Conservation (phyloP, 1,140 invertebrate genomes). For the Phenacoccus solenopsis region DNA sequence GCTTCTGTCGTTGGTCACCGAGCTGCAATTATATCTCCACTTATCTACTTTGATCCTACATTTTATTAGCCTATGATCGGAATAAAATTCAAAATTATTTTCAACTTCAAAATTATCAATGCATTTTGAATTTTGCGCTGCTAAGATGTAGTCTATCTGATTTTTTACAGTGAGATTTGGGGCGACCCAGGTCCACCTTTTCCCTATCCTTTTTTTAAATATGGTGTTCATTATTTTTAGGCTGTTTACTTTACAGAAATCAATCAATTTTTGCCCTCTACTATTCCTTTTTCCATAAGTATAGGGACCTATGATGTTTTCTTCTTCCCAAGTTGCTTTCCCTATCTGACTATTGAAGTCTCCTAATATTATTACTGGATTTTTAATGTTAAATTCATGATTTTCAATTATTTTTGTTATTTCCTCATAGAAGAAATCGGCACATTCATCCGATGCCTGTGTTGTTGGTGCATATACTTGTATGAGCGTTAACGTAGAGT, state of each 20-base stretch:
- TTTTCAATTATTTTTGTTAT: background rate
- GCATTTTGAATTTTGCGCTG: too few species aligned
- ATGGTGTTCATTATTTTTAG: background rate
- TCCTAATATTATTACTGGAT: background rate
- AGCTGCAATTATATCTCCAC: too few species aligned
- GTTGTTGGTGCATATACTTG: slow-evolving; percentile 19
- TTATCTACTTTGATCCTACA: background rate
- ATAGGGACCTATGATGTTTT: background rate
- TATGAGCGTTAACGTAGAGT: background rate
- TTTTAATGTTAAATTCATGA: background rate
- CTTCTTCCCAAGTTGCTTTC: too few species aligned
- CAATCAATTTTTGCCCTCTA: background rate
- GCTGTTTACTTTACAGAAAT: background rate
- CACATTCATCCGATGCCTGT: background rate
- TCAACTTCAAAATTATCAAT: background rate
- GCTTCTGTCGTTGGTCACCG: too few species aligned
- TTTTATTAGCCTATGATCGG: slow-evolving; percentile 1
- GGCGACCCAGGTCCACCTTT: slow-evolving; percentile 8
- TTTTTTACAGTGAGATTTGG: background rate
- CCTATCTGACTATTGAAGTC: too few species aligned
- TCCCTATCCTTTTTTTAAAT: background rate
- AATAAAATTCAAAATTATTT: background rate
- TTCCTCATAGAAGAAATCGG: background rate
- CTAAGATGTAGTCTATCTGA: slow-evolving; percentile 7
- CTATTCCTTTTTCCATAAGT: slow-evolving; percentile 7